A percentile compares a stretch with the other conserved stretches of the same genome.
Evolutionary conservation across 2,888 invertebrate species (phyloP).

Genomic region (Watsonalla binaria): DNA sequence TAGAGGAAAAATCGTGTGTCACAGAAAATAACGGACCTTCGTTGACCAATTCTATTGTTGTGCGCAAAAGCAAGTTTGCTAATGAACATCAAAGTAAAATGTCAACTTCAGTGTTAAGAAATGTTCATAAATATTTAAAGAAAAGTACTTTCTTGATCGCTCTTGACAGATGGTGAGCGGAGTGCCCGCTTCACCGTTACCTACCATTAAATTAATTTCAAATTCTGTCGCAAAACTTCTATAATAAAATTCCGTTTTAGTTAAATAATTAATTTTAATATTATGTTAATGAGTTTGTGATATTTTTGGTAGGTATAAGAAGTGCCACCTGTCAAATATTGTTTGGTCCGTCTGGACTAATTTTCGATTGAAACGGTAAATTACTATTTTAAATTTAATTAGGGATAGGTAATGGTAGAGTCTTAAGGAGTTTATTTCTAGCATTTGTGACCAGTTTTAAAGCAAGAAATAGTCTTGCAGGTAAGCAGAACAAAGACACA

Average conservation of each 20-base stretch:
- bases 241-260: conserved; percentile 35
- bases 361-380: conserved; percentile 17
- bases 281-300: conserved; percentile 52
- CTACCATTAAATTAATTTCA: conserved; percentile 4
- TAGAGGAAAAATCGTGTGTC: no score
- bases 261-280: conserved; percentile 61
- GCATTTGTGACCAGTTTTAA: no score
- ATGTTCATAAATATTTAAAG: no score
- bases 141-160: not conserved
- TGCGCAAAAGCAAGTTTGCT: no score
- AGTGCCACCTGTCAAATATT: conserved; percentile 33
- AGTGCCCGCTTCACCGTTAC: not conserved
- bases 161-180: not conserved
- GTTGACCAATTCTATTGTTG: no score
- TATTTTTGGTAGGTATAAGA: conserved; percentile 38
- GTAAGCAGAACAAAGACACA: no score
- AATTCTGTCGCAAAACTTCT: conserved; percentile 10
- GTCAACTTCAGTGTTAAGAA: not conserved
- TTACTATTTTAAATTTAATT: no score
- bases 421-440: no score
- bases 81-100: not conserved
- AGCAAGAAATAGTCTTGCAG: no score
- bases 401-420: no score
- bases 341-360: conserved; percentile 27
- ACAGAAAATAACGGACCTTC: no score